phyloP scores from a whole-genome alignment of 2,797 vertebrate genomes.

The Astyanax mexicanus region DNA sequence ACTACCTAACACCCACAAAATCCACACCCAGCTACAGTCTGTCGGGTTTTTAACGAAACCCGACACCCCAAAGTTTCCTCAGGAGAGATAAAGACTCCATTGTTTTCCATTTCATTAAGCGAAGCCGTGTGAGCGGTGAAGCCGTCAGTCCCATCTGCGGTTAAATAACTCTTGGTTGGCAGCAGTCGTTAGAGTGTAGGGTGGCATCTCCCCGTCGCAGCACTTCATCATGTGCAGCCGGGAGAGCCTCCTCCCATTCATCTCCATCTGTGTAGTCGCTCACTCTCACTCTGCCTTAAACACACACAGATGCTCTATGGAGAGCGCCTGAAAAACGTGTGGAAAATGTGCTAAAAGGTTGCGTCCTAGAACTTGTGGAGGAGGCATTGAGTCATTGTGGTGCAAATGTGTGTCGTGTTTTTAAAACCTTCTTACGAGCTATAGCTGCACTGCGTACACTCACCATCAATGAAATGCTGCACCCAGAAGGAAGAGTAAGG shows the following conservation, averaged over 20 bases:
- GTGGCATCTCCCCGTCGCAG: slow-evolving; percentile 52
- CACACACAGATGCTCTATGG: slow-evolving; percentile 6
- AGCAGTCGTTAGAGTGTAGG: slow-evolving; percentile 50
- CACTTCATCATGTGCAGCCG: slow-evolving; percentile 66
- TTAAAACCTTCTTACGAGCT: no score
- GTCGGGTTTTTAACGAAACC: no score
- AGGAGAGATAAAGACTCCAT: slow-evolving; percentile 1
- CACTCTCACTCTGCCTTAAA: slow-evolving; percentile 48
- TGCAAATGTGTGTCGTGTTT: no score
- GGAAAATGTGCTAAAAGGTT: background rate
- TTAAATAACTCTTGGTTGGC: slow-evolving; percentile 57
- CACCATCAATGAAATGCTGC: no score
- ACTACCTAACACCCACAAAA: no score
- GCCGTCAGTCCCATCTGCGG: slow-evolving; percentile 39
- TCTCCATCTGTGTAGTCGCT: slow-evolving; percentile 65
- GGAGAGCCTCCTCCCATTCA: slow-evolving; percentile 60
- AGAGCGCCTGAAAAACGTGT: background rate
- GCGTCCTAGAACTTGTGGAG: no score
- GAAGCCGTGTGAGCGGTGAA: slow-evolving; percentile 50
- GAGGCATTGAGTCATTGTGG: background rate
- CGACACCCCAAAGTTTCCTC: background rate
- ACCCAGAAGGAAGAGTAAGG: no score
- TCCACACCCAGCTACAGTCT: no score
- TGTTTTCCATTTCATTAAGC: slow-evolving; percentile 41
- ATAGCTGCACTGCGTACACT: no score